Conservation (phyloP, 1,140 invertebrate genomes). For the Odontomachus brunneus region DNA sequence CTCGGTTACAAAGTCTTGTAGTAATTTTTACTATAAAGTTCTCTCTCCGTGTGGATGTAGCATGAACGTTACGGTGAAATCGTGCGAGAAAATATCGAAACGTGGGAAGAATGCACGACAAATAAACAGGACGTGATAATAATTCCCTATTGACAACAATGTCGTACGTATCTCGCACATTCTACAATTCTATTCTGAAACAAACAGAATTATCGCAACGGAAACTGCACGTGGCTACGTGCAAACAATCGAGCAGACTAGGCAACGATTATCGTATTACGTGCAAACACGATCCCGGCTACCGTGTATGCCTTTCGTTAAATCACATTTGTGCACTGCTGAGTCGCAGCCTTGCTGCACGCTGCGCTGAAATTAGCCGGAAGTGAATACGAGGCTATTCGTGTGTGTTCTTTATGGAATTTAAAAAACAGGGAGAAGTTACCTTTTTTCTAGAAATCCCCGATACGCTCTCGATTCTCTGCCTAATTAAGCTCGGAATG, state of each 20-base stretch:
- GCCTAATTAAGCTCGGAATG: too few relatives aligned
- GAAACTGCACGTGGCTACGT: slow-evolving; percentile 30
- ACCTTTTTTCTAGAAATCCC: neutral
- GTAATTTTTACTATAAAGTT: too few relatives aligned
- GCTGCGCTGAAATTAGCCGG: neutral
- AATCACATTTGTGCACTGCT: slow-evolving; percentile 43
- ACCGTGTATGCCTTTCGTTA: slow-evolving; percentile 42
- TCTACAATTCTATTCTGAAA: neutral
- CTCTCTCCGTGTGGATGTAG: too few relatives aligned
- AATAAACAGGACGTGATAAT: slow-evolving; percentile 28
- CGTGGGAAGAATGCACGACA: too few relatives aligned
- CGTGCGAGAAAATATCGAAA: too few relatives aligned
- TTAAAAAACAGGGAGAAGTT: neutral
- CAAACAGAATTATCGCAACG: slow-evolving; percentile 12
- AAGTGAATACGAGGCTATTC: neutral
- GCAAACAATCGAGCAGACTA: slow-evolving; percentile 24
- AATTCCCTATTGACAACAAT: neutral
- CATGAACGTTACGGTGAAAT: too few relatives aligned
- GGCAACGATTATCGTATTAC: slow-evolving; percentile 49
- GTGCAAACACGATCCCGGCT: slow-evolving; percentile 34
- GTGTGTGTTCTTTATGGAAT: neutral
- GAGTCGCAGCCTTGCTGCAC: neutral
- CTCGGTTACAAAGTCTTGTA: too few relatives aligned
- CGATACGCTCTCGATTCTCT: neutral
- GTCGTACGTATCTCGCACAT: neutral